Base-by-base conservation (phyloP, 1,140 invertebrate genomes). In the Meteorus sp. region DNA sequence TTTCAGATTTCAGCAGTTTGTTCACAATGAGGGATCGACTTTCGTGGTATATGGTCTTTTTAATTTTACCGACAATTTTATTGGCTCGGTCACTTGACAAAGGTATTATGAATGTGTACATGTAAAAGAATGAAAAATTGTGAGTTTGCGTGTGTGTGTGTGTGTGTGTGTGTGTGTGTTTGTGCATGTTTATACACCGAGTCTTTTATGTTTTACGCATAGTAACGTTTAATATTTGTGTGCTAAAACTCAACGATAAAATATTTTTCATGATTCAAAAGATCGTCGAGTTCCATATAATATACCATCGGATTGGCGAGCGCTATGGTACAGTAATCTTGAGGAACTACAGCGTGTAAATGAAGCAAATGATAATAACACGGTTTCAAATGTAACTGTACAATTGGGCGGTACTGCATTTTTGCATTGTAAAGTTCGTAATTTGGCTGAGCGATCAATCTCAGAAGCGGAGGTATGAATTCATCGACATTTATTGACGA, bases 391-490 rank as follows among this genome's bases (percentile, higher is more conserved):
- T 71, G 85, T 92, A 47, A 93, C 90, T 2, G 90, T 91, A 7
- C 91, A 93, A 69, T 78, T 93, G 15, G 91, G 91, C 13, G 89
- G 88, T 48, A 90, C 89, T 1, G 91, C 91, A 19, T 93, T 91
- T 74, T 82, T 93, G n/a, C 88, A 92, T 75, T 94, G 92, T 75
- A 82, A 85, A 71, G 86, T 89, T 59, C 82, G 87, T 56, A 87
- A 86, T 75, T 79, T 86, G 41, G 84, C 84, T 5, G 86, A 87
- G 69, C 76, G 85, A 73, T 85, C 85, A 67, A 85, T 88, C 70
- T 82, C 81, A 63, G 75, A 79, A 65, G 71, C 77, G 29, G 79
- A 81, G 77, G 79, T 81, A 66, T 71, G 64, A 35, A 58, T 53
- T 25, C 9, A 45, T 11, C 5, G 17, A 22, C 9, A 5, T 33